Evolutionary conservation across 2,113 vertebrate genomes (phyloP).

Genomic region (Boleophthalmus pectinirostris): DNA sequence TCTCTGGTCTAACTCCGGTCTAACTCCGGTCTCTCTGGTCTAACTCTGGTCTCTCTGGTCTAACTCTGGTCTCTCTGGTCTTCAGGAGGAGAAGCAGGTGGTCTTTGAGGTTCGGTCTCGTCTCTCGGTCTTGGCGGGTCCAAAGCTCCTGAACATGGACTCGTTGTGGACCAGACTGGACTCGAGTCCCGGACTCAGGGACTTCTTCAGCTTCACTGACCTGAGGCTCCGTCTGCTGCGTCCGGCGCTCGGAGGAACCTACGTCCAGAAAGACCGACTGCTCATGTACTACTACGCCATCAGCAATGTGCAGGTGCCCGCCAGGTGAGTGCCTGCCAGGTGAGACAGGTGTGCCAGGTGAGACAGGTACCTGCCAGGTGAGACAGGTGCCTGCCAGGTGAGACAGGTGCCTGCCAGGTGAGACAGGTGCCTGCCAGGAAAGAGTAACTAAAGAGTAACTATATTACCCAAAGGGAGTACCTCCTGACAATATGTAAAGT

Average conservation of each 20-base stretch:
- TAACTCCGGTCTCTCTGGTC: too few species aligned
- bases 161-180: slow-evolving; percentile 93
- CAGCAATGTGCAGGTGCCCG: slow-evolving; percentile 92
- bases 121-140: slow-evolving; percentile 92
- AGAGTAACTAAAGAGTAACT: not conserved
- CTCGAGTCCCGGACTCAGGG: slow-evolving; percentile 91
- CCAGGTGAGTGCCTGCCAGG: slow-evolving; percentile 79
- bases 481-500: too few species aligned
- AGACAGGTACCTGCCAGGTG: not conserved
- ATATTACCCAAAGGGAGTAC: too few species aligned
- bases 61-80: not conserved
- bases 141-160: slow-evolving; percentile 91
- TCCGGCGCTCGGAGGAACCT: slow-evolving; percentile 92
- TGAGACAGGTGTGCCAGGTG: slow-evolving; percentile 87
- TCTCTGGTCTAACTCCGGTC: too few species aligned
- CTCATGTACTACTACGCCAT: slow-evolving; percentile 97
- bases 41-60: too few species aligned
- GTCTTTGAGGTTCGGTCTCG: slow-evolving; percentile 95
- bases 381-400: slow-evolving; percentile 90
- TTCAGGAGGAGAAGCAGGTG: slow-evolving; percentile 87
- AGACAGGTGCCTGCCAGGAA: too few species aligned
- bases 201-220: slow-evolving; percentile 97
- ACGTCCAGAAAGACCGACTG: slow-evolving; percentile 90
- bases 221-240: slow-evolving; percentile 90
- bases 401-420: not conserved